Evolutionary conservation across 2,888 invertebrate genomes (phyloP), one percentile per base, ranked within the genome.

Genomic region (Bugula neritina): DNA sequence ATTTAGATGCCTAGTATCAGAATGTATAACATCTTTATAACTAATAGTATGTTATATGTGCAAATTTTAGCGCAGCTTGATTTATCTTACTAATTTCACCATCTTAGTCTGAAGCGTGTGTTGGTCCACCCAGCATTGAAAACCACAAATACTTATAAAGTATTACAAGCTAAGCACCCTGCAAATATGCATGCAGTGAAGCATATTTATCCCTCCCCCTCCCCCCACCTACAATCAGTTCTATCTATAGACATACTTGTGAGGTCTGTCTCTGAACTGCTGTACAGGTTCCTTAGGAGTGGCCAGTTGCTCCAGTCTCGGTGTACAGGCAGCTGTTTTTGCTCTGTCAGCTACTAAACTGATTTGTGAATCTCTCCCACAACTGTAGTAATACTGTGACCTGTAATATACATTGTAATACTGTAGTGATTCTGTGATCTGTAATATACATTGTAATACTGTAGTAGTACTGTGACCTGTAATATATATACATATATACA

Each of bases 301-400:
- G 52, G 70, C 70, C n/a, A 70, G 23, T 23, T 43, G 54, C 23
- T 43, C 54, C 23, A 70, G 27, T 70, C 70, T 70, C 2, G 70
- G 29, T 13, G 27, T 70, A 27, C 52, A 43, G 13, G 5, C 70
- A 23, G 70, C 70, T 35, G 70, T 25, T 29, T 70, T 70, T 13
- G 70, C 70, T 23, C 43, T n/a, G 35, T 43, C 43, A 5, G n/a
- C 43, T 3, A 70, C 70, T 13, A 70, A 23, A 23, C 31, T 52
- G 35, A 73, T 71, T 17, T 71, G 55, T 10, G 73, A 73, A 1
- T 70, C 63, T 10, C 73, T 35, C 5, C 73, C 73, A 43, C 71
- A 69, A 52, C 73, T 73, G 70, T 69, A 73, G 72, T 71, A 57
- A 69, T 57, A 73, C 54, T 73, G 72, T 10, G 72, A 52, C 25